Evolutionary conservation across 2,113 vertebrate species (phyloP).

Genomic region (Ciconia maguari): DNA sequence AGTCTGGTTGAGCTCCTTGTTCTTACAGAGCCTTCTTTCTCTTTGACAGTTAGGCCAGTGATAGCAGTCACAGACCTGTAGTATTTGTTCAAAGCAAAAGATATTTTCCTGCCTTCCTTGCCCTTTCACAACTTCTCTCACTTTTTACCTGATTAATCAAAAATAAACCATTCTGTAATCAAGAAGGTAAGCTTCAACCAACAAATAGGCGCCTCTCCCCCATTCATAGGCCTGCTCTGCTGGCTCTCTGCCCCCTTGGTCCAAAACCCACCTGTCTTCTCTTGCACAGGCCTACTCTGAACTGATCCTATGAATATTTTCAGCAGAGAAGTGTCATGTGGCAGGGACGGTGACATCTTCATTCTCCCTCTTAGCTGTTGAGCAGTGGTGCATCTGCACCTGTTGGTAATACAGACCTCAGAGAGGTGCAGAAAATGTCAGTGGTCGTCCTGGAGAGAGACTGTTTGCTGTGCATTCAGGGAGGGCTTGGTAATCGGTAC

Average conservation of each 20-base stretch:
- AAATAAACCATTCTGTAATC: not conserved
- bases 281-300: not conserved
- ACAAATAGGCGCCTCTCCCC: not conserved
- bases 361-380: not conserved
- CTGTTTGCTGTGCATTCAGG: not conserved
- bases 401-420: not conserved
- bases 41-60: not conserved
- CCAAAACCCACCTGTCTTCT: not conserved
- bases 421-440: not conserved
- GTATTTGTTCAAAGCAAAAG: not conserved
- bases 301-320: not conserved
- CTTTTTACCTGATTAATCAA: not conserved
- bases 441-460: rapidly evolving
- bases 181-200: not conserved
- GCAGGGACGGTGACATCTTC: not conserved
- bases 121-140: not conserved
- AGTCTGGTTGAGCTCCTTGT: not conserved
- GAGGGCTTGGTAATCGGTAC: rapidly evolving
- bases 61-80: not conserved
- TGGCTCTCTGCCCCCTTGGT: not conserved
- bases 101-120: not conserved
- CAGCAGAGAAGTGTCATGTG: not conserved
- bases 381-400: not conserved
- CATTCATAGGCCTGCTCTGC: not conserved
- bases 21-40: not conserved